Base-by-base conservation (phyloP, 23 tunicate species). In the Phallusia fumigata region DNA sequence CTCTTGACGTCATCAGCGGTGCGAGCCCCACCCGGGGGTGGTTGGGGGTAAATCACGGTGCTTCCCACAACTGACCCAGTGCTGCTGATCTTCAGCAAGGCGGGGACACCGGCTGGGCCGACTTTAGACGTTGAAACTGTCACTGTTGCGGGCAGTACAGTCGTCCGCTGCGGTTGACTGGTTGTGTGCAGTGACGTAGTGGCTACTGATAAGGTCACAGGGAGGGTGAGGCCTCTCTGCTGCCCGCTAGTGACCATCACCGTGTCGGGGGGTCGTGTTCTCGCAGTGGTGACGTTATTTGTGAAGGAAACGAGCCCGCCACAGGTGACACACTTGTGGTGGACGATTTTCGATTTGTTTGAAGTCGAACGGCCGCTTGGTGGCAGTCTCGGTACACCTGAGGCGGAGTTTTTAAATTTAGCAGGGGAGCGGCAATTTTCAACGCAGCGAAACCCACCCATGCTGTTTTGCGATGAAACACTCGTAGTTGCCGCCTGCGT, bases 121-220 rank as follows among this genome's bases (percentile, higher is more conserved):
- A 51, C 15, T 16, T 58, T 22, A 33, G 81, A 16, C 77, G 77
- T 81, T 24, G 91, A 75, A 31, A 86, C 81, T 22, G 84, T 86
- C 18, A 86, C 84, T 10, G 90, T 80, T 18, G 90, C 90, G 0
- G 90, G 90, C 6, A 86, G 80, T 0, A 86, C 84, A 0, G 90
- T 86, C 6, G 90, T 80, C 33, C 91, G 77, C 5, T 80, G 35
- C 36, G 86, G 31, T 49, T 83, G 86, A 33, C 75, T 77, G 31
- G 3, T 18, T 10, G 47, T 40, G 47, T 40, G 47, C 10, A 40
- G 47, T 58, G 69, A 58, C 19, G 81, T 31, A 26, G 87, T 53
- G 11, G 81, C 87, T 3, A 84, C 80, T 1, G 87, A 84, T 24
- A 84, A 52, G 22, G 88, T 52, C 50, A 79, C 35, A 30, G 88